A percentile compares a stretch with the other conserved stretches of the same genome.
phyloP scores from a whole-genome alignment of 2,888 invertebrate species.

The Ormyrus nitidulus region DNA sequence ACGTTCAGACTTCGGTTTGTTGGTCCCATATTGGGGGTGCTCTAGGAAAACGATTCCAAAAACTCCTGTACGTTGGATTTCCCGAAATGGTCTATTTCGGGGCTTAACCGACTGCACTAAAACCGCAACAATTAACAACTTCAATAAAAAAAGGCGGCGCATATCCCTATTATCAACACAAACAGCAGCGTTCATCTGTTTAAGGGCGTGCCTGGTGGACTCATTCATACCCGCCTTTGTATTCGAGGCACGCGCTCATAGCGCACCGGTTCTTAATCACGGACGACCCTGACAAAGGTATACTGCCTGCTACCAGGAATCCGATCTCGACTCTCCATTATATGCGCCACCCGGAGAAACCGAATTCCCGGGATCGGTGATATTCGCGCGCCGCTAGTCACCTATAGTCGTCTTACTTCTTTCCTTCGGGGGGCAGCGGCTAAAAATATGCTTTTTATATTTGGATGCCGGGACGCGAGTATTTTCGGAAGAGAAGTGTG shows the following conservation, averaged over 20 bases:
- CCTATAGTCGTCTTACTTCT: not conserved
- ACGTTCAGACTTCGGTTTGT: too few relatives aligned
- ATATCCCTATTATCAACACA: too few relatives aligned
- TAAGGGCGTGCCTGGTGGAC: conserved; percentile 3
- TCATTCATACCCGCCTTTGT: conserved; percentile 32
- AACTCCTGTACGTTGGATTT: too few relatives aligned
- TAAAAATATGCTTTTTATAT: not conserved
- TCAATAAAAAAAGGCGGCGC: too few relatives aligned
- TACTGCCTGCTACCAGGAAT: conserved; percentile 20
- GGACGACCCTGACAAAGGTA: conserved; percentile 8
- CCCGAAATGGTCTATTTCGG: too few relatives aligned
- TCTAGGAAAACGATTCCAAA: too few relatives aligned
- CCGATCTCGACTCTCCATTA: not conserved
- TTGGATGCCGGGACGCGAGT: not conserved
- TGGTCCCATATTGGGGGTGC: too few relatives aligned
- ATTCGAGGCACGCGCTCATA: conserved; percentile 9
- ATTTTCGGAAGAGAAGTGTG: not conserved
- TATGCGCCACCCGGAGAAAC: conserved; percentile 18
- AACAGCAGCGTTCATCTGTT: too few relatives aligned
- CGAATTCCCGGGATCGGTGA: conserved; percentile 24
- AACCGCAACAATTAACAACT: too few relatives aligned
- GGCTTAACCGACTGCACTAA: too few relatives aligned
- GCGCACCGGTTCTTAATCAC: conserved; percentile 9
- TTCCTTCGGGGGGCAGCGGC: too few relatives aligned
- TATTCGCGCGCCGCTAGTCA: too few relatives aligned